Evolutionary conservation across 2,113 vertebrate genomes (phyloP).

Genomic region (Epinephelus fuscoguttatus): DNA sequence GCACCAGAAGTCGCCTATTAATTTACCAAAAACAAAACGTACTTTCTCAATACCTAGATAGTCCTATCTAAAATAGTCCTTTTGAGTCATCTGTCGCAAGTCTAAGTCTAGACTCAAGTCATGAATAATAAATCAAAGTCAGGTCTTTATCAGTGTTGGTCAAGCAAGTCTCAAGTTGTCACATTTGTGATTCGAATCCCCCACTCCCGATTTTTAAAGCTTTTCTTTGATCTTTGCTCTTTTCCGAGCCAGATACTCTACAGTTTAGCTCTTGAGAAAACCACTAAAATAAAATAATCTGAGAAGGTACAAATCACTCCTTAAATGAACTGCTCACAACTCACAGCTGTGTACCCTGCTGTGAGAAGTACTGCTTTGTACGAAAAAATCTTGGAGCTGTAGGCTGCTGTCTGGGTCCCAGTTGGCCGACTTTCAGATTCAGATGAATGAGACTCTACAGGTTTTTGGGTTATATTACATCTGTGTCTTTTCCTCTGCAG

Average conservation of each 20-base stretch:
- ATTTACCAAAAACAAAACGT: no score
- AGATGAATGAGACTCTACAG: not conserved
- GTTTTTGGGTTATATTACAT: not conserved
- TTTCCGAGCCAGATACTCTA: not conserved
- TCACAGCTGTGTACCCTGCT: not conserved
- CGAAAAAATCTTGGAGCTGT: no score
- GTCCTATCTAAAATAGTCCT: no score
- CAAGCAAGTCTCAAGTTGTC: no score
- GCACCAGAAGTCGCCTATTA: no score
- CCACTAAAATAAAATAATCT: not conserved
- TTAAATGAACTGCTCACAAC: not conserved
- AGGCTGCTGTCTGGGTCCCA: not conserved
- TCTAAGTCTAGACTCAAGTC: no score
- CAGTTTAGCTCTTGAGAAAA: not conserved
- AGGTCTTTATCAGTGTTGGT: no score
- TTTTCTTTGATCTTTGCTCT: not conserved
- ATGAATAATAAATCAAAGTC: no score
- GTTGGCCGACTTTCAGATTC: not conserved
- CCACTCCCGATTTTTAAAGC: not conserved
- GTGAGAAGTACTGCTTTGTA: not conserved
- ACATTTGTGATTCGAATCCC: no score
- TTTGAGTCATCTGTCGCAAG: no score
- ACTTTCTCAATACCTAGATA: no score
- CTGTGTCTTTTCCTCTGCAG: constrained; percentile 75
- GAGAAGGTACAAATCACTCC: not conserved